Percentiles rank a stretch among this genome's conserved stretches.
These are phyloP conservation scores for Gracilinanus agilis DNA, from an alignment of 2,113 vertebrate species.

Conservation along the genomic window DNA sequence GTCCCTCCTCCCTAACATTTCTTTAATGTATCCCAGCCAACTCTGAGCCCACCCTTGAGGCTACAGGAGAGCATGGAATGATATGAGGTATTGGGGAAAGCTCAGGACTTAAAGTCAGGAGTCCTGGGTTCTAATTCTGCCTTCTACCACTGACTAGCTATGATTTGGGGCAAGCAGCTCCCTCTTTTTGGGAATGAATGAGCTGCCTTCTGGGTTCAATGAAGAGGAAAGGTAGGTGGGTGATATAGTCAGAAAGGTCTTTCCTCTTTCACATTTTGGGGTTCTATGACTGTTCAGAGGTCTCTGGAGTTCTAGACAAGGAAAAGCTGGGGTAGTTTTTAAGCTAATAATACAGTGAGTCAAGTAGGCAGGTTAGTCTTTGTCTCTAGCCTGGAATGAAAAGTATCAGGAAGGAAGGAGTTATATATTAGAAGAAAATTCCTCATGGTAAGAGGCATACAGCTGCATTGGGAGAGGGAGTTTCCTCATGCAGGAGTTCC, in stretches of 20 bases:
- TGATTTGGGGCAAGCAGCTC: neutral
- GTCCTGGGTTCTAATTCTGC: neutral
- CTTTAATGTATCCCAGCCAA: neutral
- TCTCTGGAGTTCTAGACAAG: neutral
- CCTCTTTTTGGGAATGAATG: neutral
- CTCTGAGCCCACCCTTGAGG: neutral
- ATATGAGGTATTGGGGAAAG: neutral
- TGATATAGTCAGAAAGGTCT: neutral
- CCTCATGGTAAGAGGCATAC: neutral
- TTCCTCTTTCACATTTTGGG: neutral
- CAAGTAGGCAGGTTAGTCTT: neutral
- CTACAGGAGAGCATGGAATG: neutral
- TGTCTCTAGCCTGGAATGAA: neutral
- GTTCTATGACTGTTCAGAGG: neutral
- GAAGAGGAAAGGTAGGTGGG: neutral
- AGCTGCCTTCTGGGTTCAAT: neutral
- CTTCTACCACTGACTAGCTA: neutral
- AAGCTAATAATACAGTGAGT: neutral
- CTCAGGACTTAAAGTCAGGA: neutral
- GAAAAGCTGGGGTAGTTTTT: neutral
- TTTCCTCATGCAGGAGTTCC: neutral
- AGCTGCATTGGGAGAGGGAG: neutral
- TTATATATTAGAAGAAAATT: neutral
- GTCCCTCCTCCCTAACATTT: neutral
- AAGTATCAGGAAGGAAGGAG: neutral